These are phyloP conservation scores for Parus major DNA, from an alignment of 2,113 vertebrate species.

Conservation along the genomic window DNA sequence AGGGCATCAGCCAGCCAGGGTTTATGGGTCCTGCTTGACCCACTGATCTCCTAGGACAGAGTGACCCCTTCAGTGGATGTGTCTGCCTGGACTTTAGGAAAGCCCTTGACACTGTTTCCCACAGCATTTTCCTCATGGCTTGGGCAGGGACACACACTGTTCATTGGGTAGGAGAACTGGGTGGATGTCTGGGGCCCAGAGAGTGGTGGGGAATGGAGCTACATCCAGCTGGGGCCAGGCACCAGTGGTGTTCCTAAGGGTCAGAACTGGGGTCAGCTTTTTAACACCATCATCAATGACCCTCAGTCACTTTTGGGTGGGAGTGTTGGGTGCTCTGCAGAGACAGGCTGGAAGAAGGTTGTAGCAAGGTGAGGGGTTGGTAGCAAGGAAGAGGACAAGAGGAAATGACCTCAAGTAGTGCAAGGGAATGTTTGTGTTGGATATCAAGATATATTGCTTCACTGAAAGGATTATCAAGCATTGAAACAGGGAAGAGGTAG, in stretches of 20 bases:
- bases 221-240: not conserved
- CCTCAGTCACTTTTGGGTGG: not conserved
- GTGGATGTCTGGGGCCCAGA: not conserved
- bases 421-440: not conserved
- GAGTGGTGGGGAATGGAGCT: not conserved
- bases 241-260: not conserved
- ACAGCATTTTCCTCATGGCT: not conserved
- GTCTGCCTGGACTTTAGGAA: not conserved
- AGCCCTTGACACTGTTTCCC: not conserved
- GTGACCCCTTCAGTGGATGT: not conserved
- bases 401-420: not conserved
- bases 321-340: not conserved
- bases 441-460: not conserved
- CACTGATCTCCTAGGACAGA: not conserved
- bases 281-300: not conserved
- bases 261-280: not conserved
- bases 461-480: not conserved
- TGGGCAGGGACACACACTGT: not conserved
- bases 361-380: not conserved
- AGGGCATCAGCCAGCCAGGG: not conserved
- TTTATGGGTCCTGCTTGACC: not conserved
- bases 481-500: not conserved
- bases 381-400: not conserved
- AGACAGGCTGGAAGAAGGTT: not conserved
- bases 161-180: not conserved